Percentiles rank a stretch among this genome's conserved stretches.
These are phyloP conservation scores for Acanthosepion lycidas DNA, from an alignment of 2,888 invertebrate genomes.

Conservation along the genomic window DNA sequence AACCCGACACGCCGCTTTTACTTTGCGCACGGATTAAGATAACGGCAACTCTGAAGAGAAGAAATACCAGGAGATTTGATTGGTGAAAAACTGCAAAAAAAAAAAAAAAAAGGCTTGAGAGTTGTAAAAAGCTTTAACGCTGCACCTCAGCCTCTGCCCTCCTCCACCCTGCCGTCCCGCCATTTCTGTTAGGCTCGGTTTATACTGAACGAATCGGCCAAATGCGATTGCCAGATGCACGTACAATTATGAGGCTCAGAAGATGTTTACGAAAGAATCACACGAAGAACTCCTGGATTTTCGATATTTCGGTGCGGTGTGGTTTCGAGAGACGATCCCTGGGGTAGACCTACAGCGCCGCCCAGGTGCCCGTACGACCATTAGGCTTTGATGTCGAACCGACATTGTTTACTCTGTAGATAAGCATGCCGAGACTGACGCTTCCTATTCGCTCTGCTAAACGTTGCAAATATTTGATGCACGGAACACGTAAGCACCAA, in stretches of 20 bases:
- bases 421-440: not conserved
- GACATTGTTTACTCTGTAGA: not conserved
- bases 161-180: not conserved
- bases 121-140: not conserved
- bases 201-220: not conserved
- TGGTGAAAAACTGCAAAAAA: not conserved
- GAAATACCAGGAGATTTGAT: not conserved
- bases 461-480: not conserved
- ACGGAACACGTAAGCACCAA: not conserved
- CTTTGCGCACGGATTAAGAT: not conserved
- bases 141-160: no score
- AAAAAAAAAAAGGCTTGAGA: not conserved
- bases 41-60: not conserved
- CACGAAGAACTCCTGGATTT: not conserved
- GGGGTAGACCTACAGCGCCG: not conserved
- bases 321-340: not conserved
- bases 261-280: not conserved
- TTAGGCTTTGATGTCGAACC: not conserved
- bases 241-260: not conserved
- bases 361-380: not conserved
- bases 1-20: not conserved
- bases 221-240: not conserved
- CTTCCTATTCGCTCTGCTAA: not conserved
- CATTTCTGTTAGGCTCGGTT: not conserved
- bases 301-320: not conserved